These are phyloP conservation scores for Podarcis cretensis DNA, from an alignment of 2,113 vertebrate genomes.

Conservation along the genomic window DNA sequence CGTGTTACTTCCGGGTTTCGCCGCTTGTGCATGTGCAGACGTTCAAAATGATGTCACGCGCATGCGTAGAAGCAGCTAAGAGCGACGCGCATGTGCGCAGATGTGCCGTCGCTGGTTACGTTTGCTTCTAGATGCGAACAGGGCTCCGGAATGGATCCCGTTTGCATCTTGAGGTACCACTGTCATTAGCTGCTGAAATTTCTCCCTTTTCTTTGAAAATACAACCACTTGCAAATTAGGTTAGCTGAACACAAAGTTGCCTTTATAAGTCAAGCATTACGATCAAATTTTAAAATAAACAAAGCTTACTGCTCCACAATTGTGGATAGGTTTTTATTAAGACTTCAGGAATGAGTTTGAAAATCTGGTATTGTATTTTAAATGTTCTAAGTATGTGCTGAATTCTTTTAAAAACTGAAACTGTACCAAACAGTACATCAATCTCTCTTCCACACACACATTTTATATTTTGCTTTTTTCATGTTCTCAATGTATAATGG, in stretches of 20 bases:
- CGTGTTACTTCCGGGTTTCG: no score
- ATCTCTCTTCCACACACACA: neutral
- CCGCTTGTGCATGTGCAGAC: no score
- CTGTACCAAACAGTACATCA: neutral
- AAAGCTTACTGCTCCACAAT: neutral
- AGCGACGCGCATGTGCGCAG: no score
- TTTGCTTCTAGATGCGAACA: no score
- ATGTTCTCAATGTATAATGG: neutral
- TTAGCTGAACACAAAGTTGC: neutral
- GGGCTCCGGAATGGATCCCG: no score
- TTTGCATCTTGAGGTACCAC: no score
- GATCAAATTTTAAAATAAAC: neutral
- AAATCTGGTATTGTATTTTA: slow-evolving; percentile 1
- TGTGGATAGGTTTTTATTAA: neutral
- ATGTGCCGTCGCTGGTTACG: no score
- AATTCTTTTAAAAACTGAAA: neutral
- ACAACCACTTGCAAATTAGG: neutral
- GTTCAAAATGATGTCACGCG: no score
- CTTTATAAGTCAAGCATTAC: neutral
- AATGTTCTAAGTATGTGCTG: neutral
- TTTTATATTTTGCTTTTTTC: neutral
- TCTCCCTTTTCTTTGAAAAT: neutral
- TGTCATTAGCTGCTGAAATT: neutral
- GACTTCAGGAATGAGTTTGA: neutral
- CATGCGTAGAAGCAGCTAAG: no score